Evolutionary conservation across 2,797 vertebrate genomes (phyloP).

Genomic region (Acrossocheilus fasciatus): DNA sequence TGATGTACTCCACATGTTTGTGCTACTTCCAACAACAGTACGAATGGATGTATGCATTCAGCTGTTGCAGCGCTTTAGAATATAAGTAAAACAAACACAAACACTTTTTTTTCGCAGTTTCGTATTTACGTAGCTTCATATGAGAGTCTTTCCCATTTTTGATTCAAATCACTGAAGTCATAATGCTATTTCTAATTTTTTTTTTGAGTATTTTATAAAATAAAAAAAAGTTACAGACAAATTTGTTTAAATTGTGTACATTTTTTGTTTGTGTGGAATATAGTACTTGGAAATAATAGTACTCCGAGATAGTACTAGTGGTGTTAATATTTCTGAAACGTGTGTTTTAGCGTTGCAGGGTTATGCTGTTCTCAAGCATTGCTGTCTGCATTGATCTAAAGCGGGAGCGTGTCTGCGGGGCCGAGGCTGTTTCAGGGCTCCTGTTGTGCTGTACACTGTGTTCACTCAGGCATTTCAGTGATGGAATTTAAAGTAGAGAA

Average conservation of each 20-base stretch:
- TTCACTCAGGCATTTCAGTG: conserved; percentile 47
- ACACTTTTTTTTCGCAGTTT: too few species aligned
- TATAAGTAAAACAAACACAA: neutral
- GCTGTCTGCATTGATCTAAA: conserved; percentile 33
- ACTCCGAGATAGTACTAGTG: neutral
- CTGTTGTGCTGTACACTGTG: conserved; percentile 43
- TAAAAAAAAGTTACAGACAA: neutral
- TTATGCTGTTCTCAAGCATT: neutral
- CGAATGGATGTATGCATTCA: neutral
- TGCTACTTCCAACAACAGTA: neutral
- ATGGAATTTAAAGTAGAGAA: conserved; percentile 57
- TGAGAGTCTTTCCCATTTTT: neutral
- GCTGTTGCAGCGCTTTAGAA: neutral
- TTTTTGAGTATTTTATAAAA: neutral
- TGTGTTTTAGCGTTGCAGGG: conserved; percentile 10
- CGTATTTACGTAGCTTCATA: neutral
- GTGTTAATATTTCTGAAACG: conserved; percentile 14
- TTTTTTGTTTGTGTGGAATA: neutral
- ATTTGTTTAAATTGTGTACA: neutral
- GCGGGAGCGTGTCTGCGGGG: conserved; percentile 40
- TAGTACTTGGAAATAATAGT: neutral
- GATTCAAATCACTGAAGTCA: neutral
- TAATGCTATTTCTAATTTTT: neutral
- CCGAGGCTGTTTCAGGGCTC: conserved; percentile 36
- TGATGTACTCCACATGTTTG: neutral